Evolutionary conservation across 2,888 invertebrate species (phyloP).

Genomic region (Galerucella nymphaeae): DNA sequence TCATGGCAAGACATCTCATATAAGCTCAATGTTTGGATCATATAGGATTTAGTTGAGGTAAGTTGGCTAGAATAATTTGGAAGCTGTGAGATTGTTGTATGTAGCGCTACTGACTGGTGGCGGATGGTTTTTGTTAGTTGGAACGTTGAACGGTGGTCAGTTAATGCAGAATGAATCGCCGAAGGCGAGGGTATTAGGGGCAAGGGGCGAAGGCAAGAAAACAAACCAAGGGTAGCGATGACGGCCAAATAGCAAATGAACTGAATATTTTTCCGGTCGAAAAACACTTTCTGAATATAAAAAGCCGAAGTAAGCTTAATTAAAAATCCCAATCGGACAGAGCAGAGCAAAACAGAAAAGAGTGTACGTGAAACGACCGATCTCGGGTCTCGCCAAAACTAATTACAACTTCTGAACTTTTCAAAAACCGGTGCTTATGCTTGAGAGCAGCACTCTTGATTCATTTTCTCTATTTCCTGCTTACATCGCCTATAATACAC

Average conservation of each 20-base stretch:
- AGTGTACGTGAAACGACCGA: conserved; percentile 59
- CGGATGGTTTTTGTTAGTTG: conserved; percentile 29
- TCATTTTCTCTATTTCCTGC: conserved; percentile 43
- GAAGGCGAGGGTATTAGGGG: conserved; percentile 19
- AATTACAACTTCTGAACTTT: conserved; percentile 64
- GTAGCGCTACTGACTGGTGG: conserved; percentile 6
- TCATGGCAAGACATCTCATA: too few species aligned
- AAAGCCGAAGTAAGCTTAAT: conserved; percentile 63
- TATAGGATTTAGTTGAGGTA: too few species aligned
- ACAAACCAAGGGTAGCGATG: conserved; percentile 60
- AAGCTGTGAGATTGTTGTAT: background rate
- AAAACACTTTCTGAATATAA: conserved; percentile 64
- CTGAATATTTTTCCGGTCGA: conserved; percentile 64
- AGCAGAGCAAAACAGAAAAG: conserved; percentile 53
- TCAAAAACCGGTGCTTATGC: conserved; percentile 58
- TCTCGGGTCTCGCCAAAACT: conserved; percentile 57
- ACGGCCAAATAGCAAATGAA: conserved; percentile 63
- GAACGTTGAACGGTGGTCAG: conserved; percentile 47
- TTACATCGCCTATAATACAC: conserved; percentile 20
- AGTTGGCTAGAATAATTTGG: too few species aligned
- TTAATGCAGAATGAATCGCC: conserved; percentile 49
- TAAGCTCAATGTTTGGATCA: too few species aligned
- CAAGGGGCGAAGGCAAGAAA: conserved; percentile 54
- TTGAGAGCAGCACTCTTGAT: conserved; percentile 56
- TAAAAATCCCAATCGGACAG: conserved; percentile 63